These are phyloP conservation scores for Elymnias hypermnestra DNA, from an alignment of 1,140 invertebrate genomes.

Conservation along the genomic window DNA sequence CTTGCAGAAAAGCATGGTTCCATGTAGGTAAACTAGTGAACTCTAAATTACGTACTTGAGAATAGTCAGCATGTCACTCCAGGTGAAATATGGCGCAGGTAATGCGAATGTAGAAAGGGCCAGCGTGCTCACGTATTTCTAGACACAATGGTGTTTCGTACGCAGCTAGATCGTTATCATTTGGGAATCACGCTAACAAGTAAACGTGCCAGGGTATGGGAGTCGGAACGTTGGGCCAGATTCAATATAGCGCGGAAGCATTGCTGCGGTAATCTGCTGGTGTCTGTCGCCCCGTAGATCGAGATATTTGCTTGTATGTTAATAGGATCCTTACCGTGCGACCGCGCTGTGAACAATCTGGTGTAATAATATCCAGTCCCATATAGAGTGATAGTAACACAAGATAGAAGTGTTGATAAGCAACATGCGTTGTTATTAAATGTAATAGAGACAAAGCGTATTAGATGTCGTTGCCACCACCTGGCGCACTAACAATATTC, in stretches of 20 bases:
- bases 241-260: constrained; percentile 63
- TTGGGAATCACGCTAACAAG: constrained; percentile 65
- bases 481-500: constrained; percentile 20
- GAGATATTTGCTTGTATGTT: constrained; percentile 71
- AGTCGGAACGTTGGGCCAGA: constrained; percentile 51
- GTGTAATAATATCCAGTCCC: no score
- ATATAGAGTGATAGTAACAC: constrained; percentile 65
- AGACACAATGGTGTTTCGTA: constrained; percentile 32
- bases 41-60: constrained; percentile 34
- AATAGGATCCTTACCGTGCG: constrained; percentile 61
- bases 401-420: constrained; percentile 62
- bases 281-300: constrained; percentile 44
- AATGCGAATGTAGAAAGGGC: constrained; percentile 34
- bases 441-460: constrained; percentile 61
- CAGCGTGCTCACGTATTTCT: constrained; percentile 31
- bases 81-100: constrained; percentile 37
- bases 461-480: constrained; percentile 33
- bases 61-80: constrained; percentile 33
- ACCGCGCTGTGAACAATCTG: constrained; percentile 41
- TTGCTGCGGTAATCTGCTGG: constrained; percentile 41
- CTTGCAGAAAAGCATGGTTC: constrained; percentile 18
- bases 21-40: constrained; percentile 32
- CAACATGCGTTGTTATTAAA: constrained; percentile 32
- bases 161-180: constrained; percentile 55
- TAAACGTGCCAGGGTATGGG: constrained; percentile 49